Percentiles rank a stretch among this genome's conserved stretches.
Conservation (phyloP, 2,113 vertebrate genomes). For the Daboia siamensis region DNA sequence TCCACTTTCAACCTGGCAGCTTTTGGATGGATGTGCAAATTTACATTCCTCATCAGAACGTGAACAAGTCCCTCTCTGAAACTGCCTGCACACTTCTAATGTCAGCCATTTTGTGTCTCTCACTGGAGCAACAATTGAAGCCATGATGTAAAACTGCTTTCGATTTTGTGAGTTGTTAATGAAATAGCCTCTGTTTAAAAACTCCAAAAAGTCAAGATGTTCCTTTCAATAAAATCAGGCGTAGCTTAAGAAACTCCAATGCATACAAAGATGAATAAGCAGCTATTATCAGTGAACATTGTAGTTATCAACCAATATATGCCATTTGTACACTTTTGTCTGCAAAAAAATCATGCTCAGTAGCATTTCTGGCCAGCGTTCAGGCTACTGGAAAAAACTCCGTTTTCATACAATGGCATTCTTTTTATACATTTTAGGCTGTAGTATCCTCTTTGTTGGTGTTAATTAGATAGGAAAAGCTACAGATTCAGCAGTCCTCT, state of each 20-base stretch:
- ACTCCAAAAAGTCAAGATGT: constrained; percentile 47
- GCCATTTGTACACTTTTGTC: constrained; percentile 71
- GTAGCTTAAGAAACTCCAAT: constrained; percentile 53
- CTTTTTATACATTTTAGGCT: constrained; percentile 61
- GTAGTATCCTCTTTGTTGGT: constrained; percentile 53
- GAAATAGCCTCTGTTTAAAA: constrained; percentile 37
- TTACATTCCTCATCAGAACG: constrained; percentile 97
- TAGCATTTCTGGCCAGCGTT: constrained; percentile 59
- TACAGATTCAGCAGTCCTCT: constrained; percentile 63
- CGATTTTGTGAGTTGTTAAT: constrained; percentile 37
- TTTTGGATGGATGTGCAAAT: constrained; percentile 97
- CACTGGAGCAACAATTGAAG: constrained; percentile 88
- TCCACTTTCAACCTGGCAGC: constrained; percentile 96
- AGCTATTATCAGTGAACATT: constrained; percentile 66
- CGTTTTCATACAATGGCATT: constrained; percentile 67
- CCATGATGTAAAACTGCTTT: constrained; percentile 75
- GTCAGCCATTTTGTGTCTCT: constrained; percentile 98
- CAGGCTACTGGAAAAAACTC: constrained; percentile 65
- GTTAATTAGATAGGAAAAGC: constrained; percentile 49
- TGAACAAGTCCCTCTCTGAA: constrained; percentile 94
- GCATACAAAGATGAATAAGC: constrained; percentile 62
- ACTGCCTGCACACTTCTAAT: constrained; percentile 93
- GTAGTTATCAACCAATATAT: constrained; percentile 79
- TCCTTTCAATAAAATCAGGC: constrained; percentile 43
- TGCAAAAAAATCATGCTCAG: constrained; percentile 71